These are phyloP conservation scores for Ooceraea biroi DNA, from an alignment of 1,140 invertebrate genomes.

Conservation along the genomic window DNA sequence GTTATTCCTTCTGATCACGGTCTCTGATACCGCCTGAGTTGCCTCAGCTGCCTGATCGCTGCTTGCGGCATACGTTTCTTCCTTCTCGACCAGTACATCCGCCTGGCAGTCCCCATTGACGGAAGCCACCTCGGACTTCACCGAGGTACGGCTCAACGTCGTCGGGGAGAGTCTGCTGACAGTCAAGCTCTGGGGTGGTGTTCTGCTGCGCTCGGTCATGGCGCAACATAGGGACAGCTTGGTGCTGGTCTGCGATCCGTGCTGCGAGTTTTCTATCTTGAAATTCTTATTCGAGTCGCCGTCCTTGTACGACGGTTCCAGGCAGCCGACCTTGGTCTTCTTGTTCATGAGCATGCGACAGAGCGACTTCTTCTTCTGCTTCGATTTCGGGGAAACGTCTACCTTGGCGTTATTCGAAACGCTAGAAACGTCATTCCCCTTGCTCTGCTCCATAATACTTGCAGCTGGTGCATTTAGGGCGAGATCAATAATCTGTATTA, in stretches of 20 bases:
- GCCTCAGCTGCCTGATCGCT: not conserved
- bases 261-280: constrained; percentile 81
- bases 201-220: constrained; percentile 84
- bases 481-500: not conserved
- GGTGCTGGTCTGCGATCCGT: constrained; percentile 83
- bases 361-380: constrained; percentile 84
- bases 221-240: constrained; percentile 84
- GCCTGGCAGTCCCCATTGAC: constrained; percentile 79
- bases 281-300: constrained; percentile 77
- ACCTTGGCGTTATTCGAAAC: constrained; percentile 59
- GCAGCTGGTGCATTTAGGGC: constrained; percentile 4
- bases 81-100: constrained; percentile 75
- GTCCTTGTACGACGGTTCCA: constrained; percentile 80
- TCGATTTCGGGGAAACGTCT: constrained; percentile 81
- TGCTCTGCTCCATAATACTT: constrained; percentile 78
- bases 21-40: constrained; percentile 42
- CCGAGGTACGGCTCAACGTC: constrained; percentile 79
- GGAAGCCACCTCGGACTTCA: constrained; percentile 81
- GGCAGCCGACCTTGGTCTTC: constrained; percentile 84
- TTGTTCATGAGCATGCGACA: constrained; percentile 84
- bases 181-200: constrained; percentile 82
- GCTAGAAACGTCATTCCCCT: constrained; percentile 69
- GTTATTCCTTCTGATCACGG: constrained; percentile 55
- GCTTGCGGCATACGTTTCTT: constrained; percentile 47
- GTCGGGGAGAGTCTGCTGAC: constrained; percentile 81